Conservation (phyloP, 2,888 invertebrate species). For the Crematogaster levior region DNA sequence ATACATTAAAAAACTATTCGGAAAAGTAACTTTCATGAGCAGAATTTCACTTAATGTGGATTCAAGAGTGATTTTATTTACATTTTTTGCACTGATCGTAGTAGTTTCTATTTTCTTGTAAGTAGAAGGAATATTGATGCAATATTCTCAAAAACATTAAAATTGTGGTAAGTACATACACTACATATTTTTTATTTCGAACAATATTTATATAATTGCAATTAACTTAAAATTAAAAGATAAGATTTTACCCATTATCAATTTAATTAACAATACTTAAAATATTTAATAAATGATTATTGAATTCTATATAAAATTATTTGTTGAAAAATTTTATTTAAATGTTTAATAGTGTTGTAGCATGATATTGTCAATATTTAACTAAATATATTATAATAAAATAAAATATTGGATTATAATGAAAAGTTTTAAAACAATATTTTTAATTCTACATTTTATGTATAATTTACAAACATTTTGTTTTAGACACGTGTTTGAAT, state of each 20-base stretch:
- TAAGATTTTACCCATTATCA: neutral
- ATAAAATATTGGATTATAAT: neutral
- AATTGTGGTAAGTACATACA: neutral
- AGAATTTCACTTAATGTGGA: too few relatives aligned
- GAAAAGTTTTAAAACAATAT: neutral
- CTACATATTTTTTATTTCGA: neutral
- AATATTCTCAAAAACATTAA: neutral
- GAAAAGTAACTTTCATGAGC: too few relatives aligned
- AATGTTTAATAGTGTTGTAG: neutral
- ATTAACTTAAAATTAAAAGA: neutral
- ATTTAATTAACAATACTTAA: neutral
- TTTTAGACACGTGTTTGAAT: neutral
- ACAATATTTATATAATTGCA: neutral
- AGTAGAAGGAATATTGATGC: neutral
- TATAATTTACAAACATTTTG: neutral
- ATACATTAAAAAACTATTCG: too few relatives aligned
- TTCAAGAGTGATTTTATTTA: too few relatives aligned
- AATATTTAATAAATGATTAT: constrained; percentile 3
- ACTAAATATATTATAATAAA: neutral
- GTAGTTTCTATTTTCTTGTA: too few relatives aligned
- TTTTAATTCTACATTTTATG: neutral
- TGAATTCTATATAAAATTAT: neutral
- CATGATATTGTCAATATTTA: neutral
- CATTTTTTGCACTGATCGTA: too few relatives aligned
- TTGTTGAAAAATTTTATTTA: neutral